Percentiles rank a stretch among this genome's conserved stretches.
Conservation (phyloP, 1,140 invertebrate species). For the Drosophila orena region DNA sequence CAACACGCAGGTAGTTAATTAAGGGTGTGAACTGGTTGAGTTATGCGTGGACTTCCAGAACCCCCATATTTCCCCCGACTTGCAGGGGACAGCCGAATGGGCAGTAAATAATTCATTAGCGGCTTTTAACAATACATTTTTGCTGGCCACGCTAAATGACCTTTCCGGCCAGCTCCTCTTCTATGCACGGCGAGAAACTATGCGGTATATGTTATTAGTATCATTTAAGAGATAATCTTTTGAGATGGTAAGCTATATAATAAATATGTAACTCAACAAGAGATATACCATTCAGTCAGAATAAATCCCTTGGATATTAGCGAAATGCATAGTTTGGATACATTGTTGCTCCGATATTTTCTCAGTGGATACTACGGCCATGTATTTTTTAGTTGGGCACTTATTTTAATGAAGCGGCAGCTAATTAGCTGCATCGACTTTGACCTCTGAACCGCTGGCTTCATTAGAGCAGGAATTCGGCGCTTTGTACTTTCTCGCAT, state of each 20-base stretch:
- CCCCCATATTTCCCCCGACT: conserved; percentile 26
- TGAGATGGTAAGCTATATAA: too few species aligned
- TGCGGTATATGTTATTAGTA: not conserved
- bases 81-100: conserved; percentile 57
- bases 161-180: conserved; percentile 15
- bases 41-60: conserved; percentile 63
- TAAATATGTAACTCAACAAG: too few species aligned
- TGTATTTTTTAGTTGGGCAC: conserved; percentile 40
- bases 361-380: not conserved
- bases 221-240: too few species aligned
- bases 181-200: not conserved
- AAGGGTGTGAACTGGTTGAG: conserved; percentile 84
- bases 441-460: conserved; percentile 73
- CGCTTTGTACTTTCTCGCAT: conserved; percentile 27
- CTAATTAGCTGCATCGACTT: conserved; percentile 68
- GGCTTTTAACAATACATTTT: conserved; percentile 83
- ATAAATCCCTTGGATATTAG: too few species aligned
- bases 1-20: conserved; percentile 81
- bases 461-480: conserved; percentile 67
- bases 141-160: conserved; percentile 53
- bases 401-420: conserved; percentile 69
- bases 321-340: too few species aligned
- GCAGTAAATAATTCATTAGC: conserved; percentile 83
- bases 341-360: not conserved
- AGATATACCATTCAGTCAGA: too few species aligned